These are phyloP conservation scores for Adoxophyes honmai DNA, from an alignment of 1,140 invertebrate genomes.

Conservation along the genomic window DNA sequence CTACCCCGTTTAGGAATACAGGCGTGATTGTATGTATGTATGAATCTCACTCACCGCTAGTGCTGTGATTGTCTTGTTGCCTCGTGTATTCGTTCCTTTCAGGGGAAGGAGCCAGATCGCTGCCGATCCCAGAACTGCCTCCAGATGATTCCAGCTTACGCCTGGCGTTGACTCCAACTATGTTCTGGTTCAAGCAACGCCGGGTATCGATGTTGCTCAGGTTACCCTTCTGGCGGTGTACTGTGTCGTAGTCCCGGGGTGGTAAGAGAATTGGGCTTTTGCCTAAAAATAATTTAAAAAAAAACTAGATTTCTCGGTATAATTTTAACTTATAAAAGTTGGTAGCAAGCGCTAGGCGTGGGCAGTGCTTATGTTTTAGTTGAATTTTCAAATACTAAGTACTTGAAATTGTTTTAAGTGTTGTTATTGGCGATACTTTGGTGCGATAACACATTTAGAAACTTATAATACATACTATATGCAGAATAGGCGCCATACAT, in stretches of 20 bases:
- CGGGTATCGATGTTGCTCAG: slow-evolving; percentile 88
- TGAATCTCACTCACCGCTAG: slow-evolving; percentile 50
- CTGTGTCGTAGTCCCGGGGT: slow-evolving; percentile 95
- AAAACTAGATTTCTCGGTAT: no score
- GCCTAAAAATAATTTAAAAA: slow-evolving; percentile 66
- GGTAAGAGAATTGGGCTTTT: slow-evolving; percentile 90
- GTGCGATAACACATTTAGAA: no score
- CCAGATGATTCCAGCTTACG: slow-evolving; percentile 78
- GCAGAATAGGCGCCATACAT: no score
- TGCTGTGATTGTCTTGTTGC: slow-evolving; percentile 67
- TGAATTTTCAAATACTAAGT: no score
- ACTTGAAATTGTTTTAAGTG: no score
- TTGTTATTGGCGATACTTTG: no score
- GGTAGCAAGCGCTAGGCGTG: no score
- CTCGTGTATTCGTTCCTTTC: slow-evolving; percentile 73
- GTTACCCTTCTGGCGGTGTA: slow-evolving; percentile 90
- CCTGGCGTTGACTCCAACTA: slow-evolving; percentile 82
- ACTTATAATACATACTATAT: no score
- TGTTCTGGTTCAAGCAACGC: slow-evolving; percentile 84
- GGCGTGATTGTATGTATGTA: no score
- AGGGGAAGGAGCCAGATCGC: slow-evolving; percentile 90
- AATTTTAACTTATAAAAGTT: no score
- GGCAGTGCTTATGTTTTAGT: no score
- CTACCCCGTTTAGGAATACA: no score
- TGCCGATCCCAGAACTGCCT: slow-evolving; percentile 89